A percentile compares a stretch with the other conserved stretches of the same genome.
Conservation (phyloP, 2,113 vertebrate genomes). For the Numenius arquata region DNA sequence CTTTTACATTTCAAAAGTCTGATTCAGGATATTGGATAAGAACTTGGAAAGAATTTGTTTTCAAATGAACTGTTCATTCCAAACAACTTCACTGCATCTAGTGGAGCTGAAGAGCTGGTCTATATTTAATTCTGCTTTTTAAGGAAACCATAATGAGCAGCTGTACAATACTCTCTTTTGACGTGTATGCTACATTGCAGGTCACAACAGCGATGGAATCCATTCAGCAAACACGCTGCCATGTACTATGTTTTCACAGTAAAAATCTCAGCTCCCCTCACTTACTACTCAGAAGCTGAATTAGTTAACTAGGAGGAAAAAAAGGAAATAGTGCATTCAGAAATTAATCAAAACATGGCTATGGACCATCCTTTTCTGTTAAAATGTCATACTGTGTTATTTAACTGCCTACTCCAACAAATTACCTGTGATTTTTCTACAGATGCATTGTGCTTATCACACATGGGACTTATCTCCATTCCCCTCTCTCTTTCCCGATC, state of each 20-base stretch:
- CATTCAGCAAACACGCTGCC: background rate
- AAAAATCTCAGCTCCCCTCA: background rate
- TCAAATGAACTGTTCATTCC: background rate
- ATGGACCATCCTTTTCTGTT: background rate
- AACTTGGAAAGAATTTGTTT: background rate
- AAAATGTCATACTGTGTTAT: background rate
- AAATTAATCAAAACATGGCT: background rate
- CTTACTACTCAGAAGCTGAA: background rate
- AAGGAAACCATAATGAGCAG: background rate
- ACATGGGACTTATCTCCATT: slow-evolving; percentile 99
- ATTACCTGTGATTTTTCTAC: slow-evolving; percentile 97
- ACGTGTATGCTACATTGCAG: background rate
- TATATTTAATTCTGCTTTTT: background rate
- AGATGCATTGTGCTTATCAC: slow-evolving; percentile 98
- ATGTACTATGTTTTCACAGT: background rate
- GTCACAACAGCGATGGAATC: background rate
- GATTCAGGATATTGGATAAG: background rate
- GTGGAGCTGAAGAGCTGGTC: background rate
- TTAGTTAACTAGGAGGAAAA: background rate
- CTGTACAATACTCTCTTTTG: background rate
- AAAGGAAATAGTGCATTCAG: background rate
- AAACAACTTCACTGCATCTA: background rate
- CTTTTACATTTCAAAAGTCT: background rate
- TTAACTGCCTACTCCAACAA: background rate
- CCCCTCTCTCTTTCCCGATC: slow-evolving; percentile 95